A percentile compares a stretch with the other conserved stretches of the same genome.
Conservation (phyloP, 2,888 invertebrate species). For the Mythimna albipuncta region DNA sequence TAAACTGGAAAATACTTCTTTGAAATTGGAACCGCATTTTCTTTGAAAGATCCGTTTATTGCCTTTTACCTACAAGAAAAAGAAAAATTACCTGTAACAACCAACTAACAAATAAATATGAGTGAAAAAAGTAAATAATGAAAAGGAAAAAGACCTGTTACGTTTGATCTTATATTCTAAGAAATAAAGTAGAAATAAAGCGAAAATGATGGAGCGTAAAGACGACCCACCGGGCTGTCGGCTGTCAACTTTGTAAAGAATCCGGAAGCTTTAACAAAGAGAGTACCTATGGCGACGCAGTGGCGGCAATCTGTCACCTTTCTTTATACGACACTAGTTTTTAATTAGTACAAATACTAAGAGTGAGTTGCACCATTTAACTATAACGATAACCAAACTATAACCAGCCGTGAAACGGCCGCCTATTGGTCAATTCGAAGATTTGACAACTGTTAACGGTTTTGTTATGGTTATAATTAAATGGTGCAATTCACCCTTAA, state of each 20-base stretch:
- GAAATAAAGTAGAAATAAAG: constrained; percentile 10
- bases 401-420: no score
- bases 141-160: neutral
- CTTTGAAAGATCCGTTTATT: neutral
- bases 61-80: no score
- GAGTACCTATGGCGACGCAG: constrained; percentile 40
- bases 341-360: no score
- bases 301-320: constrained; percentile 42
- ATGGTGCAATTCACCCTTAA: no score
- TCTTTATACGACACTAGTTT: neutral
- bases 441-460: no score
- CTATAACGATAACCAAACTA: no score
- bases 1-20: no score
- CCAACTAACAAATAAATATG: neutral
- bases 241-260: constrained; percentile 31
- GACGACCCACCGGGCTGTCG: constrained; percentile 27
- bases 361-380: no score
- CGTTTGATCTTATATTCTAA: neutral
- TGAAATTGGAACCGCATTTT: no score
- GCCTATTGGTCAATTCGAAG: no score
- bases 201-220: constrained; percentile 23
- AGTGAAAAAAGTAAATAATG: neutral
- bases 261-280: constrained; percentile 46
- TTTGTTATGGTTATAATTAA: no score
- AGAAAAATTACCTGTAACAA: neutral